Conservation (phyloP, 2,797 vertebrate species). For the Hemitrygon akajei region DNA sequence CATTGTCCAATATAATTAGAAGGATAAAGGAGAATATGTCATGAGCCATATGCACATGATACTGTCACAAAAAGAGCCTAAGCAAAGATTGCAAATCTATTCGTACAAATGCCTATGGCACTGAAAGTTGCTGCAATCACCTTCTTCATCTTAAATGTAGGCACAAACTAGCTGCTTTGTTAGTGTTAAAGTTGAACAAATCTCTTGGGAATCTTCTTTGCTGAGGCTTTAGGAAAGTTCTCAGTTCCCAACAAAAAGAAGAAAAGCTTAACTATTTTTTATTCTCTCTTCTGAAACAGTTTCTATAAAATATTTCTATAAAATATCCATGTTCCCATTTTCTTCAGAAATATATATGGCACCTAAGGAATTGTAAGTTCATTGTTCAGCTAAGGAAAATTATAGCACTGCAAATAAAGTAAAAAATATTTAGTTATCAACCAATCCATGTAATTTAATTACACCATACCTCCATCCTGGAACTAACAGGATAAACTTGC, state of each 20-base stretch:
- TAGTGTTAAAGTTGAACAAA: conserved; percentile 27
- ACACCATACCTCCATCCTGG: not conserved
- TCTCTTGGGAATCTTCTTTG: conserved; percentile 1
- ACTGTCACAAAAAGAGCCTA: conserved; percentile 27
- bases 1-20: conserved; percentile 7
- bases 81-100: conserved; percentile 21
- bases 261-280: not conserved
- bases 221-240: conserved; percentile 18
- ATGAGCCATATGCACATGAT: not conserved
- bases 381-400: not conserved
- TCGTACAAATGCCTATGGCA: not conserved
- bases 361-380: not conserved
- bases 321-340: not conserved
- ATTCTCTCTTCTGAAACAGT: not conserved
- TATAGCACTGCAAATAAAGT: not conserved
- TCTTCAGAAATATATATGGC: not conserved
- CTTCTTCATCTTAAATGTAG: conserved; percentile 28
- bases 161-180: conserved; percentile 12
- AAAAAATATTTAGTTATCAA: not conserved
- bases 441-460: not conserved
- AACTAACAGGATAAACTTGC: not conserved
- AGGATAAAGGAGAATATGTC: conserved; percentile 21
- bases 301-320: no score
- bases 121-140: conserved; percentile 28
- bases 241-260: not conserved